Conservation (phyloP, 2,797 vertebrate genomes). For the Heliangelus exortis region DNA sequence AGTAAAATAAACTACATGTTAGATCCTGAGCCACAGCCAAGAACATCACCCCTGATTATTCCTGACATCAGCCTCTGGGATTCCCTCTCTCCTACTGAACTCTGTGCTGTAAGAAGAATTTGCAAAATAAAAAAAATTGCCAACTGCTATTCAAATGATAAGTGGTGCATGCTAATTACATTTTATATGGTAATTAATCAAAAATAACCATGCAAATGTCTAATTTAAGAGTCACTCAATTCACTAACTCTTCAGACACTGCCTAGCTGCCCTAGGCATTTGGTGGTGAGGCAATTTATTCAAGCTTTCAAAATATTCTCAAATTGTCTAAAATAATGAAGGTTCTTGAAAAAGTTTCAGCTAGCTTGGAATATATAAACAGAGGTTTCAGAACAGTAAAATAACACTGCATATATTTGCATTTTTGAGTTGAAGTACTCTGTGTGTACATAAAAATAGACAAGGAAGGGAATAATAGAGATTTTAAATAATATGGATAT, state of each 20-base stretch:
- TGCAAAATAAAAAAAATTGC: constrained; percentile 56
- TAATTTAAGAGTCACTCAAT: constrained; percentile 66
- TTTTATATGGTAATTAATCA: constrained; percentile 76
- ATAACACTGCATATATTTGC: constrained; percentile 74
- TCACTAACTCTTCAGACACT: constrained; percentile 53
- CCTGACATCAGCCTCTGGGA: constrained; percentile 54
- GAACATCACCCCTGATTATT: constrained; percentile 34
- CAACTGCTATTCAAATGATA: constrained; percentile 68
- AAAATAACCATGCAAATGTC: constrained; percentile 69
- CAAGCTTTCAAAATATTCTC: constrained; percentile 73
- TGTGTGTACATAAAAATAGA: constrained; percentile 66
- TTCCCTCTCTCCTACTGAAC: constrained; percentile 24
- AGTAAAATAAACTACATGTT: neutral
- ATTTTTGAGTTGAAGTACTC: constrained; percentile 60
- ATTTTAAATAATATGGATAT: constrained; percentile 57
- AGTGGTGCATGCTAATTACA: constrained; percentile 70
- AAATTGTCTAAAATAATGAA: constrained; percentile 73
- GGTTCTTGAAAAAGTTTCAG: constrained; percentile 75
- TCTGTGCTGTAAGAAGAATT: constrained; percentile 12
- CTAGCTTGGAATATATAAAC: constrained; percentile 70
- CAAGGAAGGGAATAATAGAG: constrained; percentile 52
- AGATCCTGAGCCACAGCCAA: neutral
- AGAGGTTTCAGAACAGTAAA: constrained; percentile 64
- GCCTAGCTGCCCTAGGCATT: constrained; percentile 52
- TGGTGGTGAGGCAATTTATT: constrained; percentile 70